Conservation (phyloP, 1,140 invertebrate species). For the Leptonema lineaticorne region DNA sequence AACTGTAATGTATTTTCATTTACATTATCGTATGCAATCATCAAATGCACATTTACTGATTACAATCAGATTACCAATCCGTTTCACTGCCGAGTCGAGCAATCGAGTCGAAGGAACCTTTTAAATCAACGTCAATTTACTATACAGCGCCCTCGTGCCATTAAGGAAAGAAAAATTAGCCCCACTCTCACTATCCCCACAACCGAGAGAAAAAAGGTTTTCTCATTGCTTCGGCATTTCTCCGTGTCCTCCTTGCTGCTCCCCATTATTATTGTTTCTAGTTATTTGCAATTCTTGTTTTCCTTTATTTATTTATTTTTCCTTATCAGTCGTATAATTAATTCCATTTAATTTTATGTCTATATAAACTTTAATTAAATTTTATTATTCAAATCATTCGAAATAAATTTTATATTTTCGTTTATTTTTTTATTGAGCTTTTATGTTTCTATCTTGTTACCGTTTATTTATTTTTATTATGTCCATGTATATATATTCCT, state of each 20-base stretch:
- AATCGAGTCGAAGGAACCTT: conserved; percentile 18
- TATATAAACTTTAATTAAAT: too few species aligned
- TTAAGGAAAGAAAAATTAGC: conserved; percentile 29
- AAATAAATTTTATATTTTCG: too few species aligned
- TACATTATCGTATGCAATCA: neutral
- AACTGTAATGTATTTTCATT: too few species aligned
- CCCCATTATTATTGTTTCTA: conserved; percentile 14
- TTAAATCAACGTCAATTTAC: conserved; percentile 36
- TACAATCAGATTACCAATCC: conserved; percentile 2
- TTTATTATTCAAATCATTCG: too few species aligned
- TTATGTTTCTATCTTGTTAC: neutral
- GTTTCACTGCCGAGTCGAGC: neutral
- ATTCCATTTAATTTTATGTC: too few species aligned
- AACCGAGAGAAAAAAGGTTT: conserved; percentile 32
- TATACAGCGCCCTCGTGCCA: conserved; percentile 17
- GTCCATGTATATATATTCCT: neutral
- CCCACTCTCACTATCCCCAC: conserved; percentile 22
- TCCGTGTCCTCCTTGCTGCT: conserved; percentile 21
- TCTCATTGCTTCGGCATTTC: conserved; percentile 30
- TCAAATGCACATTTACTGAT: conserved; percentile 6
- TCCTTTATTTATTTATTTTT: too few species aligned
- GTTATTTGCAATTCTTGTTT: conserved; percentile 10
- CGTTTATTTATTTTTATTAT: neutral
- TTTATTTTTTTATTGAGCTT: too few species aligned
- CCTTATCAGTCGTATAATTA: too few species aligned